Base-by-base conservation (phyloP, 53 echinoderm and acorn worm genomes). In the Henricia sp. region DNA sequence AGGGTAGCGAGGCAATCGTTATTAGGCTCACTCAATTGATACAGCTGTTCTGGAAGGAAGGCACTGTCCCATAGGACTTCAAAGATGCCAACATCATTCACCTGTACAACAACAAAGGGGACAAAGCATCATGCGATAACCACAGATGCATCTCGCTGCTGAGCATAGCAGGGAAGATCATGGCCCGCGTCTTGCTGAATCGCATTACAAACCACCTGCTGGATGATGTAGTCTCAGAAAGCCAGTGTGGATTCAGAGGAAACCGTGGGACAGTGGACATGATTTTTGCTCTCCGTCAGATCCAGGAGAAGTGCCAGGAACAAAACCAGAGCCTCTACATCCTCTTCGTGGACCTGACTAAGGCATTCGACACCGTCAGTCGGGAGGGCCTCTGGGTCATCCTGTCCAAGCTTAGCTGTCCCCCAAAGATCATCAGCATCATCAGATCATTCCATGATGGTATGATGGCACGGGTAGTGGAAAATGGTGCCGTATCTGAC, bases 311-410 rank as follows among this genome's bases (percentile, higher is more conserved):
- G 40, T 76, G 77, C 40, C 57, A 4, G 13, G 25, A 76, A 14
- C 77, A 76, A 59, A 76, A 58, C 16, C 58, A 57, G 20, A 41
- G 39, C 77, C 59, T 76, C 40, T 76, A 76, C 39, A 37, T 76
- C 26, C 38, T 56, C 41, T 76, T 76, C 25, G 42, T 76, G 10
- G 59, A 76, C 42, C 42, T 76, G 58, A 56, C 63, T n/a, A 64
- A 82, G 66, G 32, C 28, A 4, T 65, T 82, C 17, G 82, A 63
- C 24, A 83, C 83, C 25, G 65, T 63, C 64, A 64, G 66, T 48
- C 17, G 64, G 5, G 4, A 42, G 65, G 82, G 58, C 16, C 23
- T 57, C 21, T 77, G 44, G 60, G 39, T 17, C 41, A 74, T 57
- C 6, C 82, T 82, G 82, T 63, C 35, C 50, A 57, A 65, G 32